phyloP scores from a whole-genome alignment of 2,113 vertebrate genomes.

The Kobus ellipsiprymnus region DNA sequence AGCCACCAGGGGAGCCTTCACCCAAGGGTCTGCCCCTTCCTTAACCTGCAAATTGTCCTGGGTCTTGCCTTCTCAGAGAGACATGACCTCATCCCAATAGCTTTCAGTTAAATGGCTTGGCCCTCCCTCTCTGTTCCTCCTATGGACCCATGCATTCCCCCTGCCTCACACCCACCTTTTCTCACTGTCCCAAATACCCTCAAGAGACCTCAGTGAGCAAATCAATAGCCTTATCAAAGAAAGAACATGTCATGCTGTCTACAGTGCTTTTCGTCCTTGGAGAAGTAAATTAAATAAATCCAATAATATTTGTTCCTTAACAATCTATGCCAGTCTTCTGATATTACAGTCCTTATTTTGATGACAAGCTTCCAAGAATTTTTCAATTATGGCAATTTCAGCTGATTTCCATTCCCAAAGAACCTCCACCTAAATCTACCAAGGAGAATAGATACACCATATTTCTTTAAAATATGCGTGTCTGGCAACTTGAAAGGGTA shows the following conservation, averaged over 20 bases:
- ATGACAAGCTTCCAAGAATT: neutral
- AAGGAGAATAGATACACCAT: neutral
- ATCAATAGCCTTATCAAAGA: neutral
- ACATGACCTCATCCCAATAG: neutral
- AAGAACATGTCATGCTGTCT: neutral
- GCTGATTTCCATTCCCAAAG: neutral
- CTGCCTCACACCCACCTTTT: neutral
- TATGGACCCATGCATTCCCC: neutral
- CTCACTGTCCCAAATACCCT: neutral
- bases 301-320: neutral
- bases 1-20: neutral
- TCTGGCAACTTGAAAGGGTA: conserved; percentile 36
- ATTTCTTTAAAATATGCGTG: conserved; percentile 33
- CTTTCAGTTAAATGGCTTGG: neutral
- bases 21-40: neutral
- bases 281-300: neutral
- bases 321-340: neutral
- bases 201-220: neutral
- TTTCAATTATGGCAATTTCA: neutral
- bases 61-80: neutral
- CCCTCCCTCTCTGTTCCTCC: neutral
- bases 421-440: neutral
- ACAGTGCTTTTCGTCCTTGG: neutral
- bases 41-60: neutral
- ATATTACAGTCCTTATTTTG: neutral